phyloP scores from a whole-genome alignment of 1,140 invertebrate species.

The Macrosteles quadrilineatus region DNA sequence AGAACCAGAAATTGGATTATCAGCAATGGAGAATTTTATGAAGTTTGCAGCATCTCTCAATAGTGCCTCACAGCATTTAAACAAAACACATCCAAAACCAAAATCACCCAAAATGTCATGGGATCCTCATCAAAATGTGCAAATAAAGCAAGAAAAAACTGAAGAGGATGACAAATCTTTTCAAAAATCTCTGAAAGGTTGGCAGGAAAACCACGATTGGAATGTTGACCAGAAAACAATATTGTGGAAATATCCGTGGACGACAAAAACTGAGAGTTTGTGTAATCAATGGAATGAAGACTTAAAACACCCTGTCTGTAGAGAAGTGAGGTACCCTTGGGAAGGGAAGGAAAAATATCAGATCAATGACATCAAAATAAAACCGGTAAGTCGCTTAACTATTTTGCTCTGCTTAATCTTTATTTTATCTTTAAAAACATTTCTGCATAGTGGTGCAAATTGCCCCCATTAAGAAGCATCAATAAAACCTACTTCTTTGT shows the following conservation, averaged over 20 bases:
- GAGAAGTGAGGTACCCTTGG: slow-evolving; percentile 1
- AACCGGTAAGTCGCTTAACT: slow-evolving; percentile 1
- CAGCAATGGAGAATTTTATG: slow-evolving; percentile 53
- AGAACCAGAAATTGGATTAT: slow-evolving; percentile 50
- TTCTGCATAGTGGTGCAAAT: no score
- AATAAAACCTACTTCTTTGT: no score
- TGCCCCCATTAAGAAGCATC: no score
- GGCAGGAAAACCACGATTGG: background rate
- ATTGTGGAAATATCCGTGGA: background rate
- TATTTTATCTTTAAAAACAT: background rate
- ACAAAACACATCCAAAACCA: slow-evolving; percentile 12
- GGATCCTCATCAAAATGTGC: background rate
- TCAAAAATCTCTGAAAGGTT: background rate
- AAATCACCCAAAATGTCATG: background rate
- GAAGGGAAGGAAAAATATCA: background rate
- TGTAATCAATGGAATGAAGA: background rate
- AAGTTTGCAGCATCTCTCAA: slow-evolving; percentile 44
- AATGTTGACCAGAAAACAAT: background rate
- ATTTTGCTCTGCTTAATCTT: background rate
- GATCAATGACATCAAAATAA: background rate
- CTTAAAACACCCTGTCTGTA: background rate
- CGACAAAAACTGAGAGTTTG: background rate
- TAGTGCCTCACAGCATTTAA: slow-evolving; percentile 16
- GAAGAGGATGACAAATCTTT: background rate
- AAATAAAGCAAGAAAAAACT: background rate